Base-by-base conservation (phyloP, 2,888 invertebrate species). In the Caradrina clavipalpis region DNA sequence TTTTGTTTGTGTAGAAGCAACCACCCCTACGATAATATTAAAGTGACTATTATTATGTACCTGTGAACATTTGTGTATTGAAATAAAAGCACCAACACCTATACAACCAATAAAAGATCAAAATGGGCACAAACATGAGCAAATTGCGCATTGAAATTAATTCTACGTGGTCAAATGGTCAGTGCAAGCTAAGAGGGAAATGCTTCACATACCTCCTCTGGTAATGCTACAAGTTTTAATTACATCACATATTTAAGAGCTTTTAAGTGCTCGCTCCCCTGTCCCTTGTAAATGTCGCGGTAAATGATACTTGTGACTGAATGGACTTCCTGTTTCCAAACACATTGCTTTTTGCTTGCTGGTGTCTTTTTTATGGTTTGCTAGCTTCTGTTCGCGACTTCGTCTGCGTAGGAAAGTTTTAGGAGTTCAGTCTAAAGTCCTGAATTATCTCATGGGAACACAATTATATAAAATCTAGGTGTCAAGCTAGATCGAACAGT, bases 181-280 rank as follows among this genome's bases (percentile, higher is more conserved):
- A 72, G 39, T 77, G 42, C 21, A 13, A 49, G 49, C 55, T n/a
- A 21, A 60, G 47, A 64, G 55, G 79, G 79, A 77, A 77, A 77
- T 78, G 64, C 64, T 59, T 60, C 74, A 57, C 56, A 73, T 78
- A 62, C 51, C 64, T 35, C 49, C 47, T 66, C 62, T 53, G 56
- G 53, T 80, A 62, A 72, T 68, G 62, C 62, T 60, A 50, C 62
- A 76, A 72, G 78, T 69, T 80, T 74, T 76, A 80, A 76, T 74
- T 77, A 75, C 70, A 42, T 70, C 61, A 78, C 63, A 63, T 74
- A 69, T 64, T 77, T 65, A 64, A 78, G 69, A 78, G 74, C 79
- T 72, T 78, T 77, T 62, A 77, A 66, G 65, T 69, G 58, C 54
- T 54, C 54, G 51, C 51, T 67, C 60, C 60, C 51, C 62, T 13